Conservation (phyloP, 2,797 vertebrate species). For the Bryconaethiops microstoma region DNA sequence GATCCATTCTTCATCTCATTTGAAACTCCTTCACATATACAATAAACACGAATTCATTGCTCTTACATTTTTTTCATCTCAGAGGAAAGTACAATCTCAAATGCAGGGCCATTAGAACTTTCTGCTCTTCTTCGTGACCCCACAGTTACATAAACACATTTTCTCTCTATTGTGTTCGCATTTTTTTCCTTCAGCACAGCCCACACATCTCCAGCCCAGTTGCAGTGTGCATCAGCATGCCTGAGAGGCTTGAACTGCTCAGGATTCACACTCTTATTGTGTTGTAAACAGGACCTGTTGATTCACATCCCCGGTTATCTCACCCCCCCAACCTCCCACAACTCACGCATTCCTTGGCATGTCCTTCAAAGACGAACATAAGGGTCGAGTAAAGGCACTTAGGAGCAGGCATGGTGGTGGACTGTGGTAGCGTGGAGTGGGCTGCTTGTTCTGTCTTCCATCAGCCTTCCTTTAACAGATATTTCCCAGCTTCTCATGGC, state of each 20-base stretch:
- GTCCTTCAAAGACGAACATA: conserved; percentile 53
- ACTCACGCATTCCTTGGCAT: conserved; percentile 57
- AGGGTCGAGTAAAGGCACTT: conserved; percentile 53
- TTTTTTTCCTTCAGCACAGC: conserved; percentile 42
- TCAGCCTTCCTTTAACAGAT: conserved; percentile 47
- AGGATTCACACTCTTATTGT: conserved; percentile 60
- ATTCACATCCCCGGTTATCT: conserved; percentile 65
- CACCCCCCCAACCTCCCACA: conserved; percentile 5
- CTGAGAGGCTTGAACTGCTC: conserved; percentile 35
- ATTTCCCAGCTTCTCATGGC: conserved; percentile 40
- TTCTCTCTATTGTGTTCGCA: conserved; percentile 50
- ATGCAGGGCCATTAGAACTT: conserved; percentile 14
- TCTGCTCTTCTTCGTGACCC: conserved; percentile 36
- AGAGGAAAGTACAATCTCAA: not conserved
- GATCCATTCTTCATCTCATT: not conserved
- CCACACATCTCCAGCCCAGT: conserved; percentile 46
- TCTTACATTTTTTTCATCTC: not conserved
- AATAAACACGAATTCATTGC: conserved; percentile 1
- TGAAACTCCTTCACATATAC: not conserved
- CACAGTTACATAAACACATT: conserved; percentile 43
- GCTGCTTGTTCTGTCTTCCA: conserved; percentile 47
- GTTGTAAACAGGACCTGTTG: conserved; percentile 65
- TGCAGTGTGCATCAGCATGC: conserved; percentile 48
- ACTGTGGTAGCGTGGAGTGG: conserved; percentile 37
- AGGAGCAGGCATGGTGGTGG: conserved; percentile 40